Evolutionary conservation across 2,113 vertebrate genomes (phyloP).

Genomic region (Phrynosoma platyrhinos): DNA sequence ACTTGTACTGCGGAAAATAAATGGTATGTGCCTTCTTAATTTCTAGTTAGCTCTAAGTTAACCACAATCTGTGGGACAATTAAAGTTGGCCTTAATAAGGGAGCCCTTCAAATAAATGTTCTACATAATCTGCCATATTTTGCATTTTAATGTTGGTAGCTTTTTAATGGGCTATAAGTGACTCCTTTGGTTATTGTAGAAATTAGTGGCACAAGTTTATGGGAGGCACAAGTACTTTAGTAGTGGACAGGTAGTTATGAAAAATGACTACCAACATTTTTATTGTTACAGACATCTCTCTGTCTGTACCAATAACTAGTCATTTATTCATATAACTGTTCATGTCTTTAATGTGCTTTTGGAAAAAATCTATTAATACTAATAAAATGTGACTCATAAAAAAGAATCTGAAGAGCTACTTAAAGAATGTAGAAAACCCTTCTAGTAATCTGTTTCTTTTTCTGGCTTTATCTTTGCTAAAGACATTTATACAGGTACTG

Average conservation of each 20-base stretch:
- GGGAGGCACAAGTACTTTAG: background rate
- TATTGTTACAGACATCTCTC: background rate
- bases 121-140: background rate
- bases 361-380: conserved; percentile 10
- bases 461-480: background rate
- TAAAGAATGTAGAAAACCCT: background rate
- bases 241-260: background rate
- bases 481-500: background rate
- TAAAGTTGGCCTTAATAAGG: background rate
- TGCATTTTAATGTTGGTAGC: background rate
- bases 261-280: conserved; percentile 13
- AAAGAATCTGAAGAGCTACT: conserved; percentile 5
- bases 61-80: background rate
- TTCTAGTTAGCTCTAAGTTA: background rate
- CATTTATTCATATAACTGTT: conserved; percentile 7
- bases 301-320: background rate
- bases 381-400: conserved; percentile 6
- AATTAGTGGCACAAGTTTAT: background rate
- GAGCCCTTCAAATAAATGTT: background rate
- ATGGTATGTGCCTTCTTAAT: background rate
- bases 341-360: conserved; percentile 10
- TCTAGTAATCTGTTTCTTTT: background rate
- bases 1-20: background rate
- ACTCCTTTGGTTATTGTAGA: conserved; percentile 1
- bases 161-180: background rate